Evolutionary conservation across 1,140 invertebrate genomes (phyloP).

Genomic region (Euura saliciscinereae): DNA sequence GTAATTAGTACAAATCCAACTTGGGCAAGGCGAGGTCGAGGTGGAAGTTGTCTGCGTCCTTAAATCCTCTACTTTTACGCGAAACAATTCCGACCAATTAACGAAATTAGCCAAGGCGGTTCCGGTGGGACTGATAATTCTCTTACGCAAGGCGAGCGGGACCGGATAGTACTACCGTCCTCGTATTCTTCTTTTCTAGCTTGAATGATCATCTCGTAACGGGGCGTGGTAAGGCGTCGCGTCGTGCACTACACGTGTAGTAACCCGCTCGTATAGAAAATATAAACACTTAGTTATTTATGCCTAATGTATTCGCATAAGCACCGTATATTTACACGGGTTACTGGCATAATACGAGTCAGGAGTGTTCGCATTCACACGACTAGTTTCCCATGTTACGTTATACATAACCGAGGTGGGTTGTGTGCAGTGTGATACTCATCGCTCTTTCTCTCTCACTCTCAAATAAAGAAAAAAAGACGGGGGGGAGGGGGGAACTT

Average conservation of each 20-base stretch:
- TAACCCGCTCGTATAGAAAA: slow-evolving; percentile 41
- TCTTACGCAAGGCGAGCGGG: no score
- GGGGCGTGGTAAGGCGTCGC: slow-evolving; percentile 20
- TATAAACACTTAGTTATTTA: slow-evolving; percentile 34
- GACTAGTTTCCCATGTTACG: slow-evolving; percentile 29
- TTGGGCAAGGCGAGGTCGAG: not conserved
- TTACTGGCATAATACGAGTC: not conserved
- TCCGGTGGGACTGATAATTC: not conserved
- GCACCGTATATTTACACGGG: not conserved
- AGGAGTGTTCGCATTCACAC: slow-evolving; percentile 36
- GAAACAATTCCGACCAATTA: not conserved
- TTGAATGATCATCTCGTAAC: slow-evolving; percentile 13
- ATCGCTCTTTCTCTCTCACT: slow-evolving; percentile 30
- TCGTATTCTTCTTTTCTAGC: no score
- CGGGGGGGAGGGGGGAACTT: slow-evolving; percentile 15
- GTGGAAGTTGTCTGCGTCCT: not conserved
- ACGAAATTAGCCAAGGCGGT: not conserved
- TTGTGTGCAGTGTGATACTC: slow-evolving; percentile 34
- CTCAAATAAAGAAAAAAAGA: no score
- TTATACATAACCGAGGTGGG: slow-evolving; percentile 15
- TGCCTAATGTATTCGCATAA: slow-evolving; percentile 32
- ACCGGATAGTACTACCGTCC: no score
- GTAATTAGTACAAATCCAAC: not conserved
- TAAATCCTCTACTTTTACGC: not conserved
- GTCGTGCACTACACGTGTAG: no score